phyloP scores from a whole-genome alignment of 2,888 invertebrate genomes.

The Belgica antarctica region DNA sequence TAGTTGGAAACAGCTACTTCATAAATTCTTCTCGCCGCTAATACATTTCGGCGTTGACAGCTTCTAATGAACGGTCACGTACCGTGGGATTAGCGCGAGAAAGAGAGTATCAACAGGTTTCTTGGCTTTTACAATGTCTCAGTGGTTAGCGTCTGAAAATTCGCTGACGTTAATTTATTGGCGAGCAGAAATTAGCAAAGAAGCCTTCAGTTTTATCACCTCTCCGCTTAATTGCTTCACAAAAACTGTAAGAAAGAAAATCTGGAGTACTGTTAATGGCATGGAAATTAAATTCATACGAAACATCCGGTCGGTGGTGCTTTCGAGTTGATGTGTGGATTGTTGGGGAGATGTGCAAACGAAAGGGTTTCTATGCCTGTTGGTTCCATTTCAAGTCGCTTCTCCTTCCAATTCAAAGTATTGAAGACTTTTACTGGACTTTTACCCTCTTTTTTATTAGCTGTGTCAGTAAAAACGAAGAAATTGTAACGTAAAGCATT shows the following conservation, averaged over 20 bases:
- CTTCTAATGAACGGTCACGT: slow-evolving; percentile 31
- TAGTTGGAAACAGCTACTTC: slow-evolving; percentile 29
- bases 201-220: slow-evolving; percentile 13
- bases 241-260: slow-evolving; percentile 26
- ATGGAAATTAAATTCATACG: slow-evolving; percentile 36
- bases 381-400: background rate
- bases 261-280: slow-evolving; percentile 42
- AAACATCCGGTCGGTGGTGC: slow-evolving; percentile 37
- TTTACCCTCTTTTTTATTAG: slow-evolving; percentile 8
- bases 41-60: slow-evolving; percentile 27
- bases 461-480: background rate
- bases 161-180: slow-evolving; percentile 4
- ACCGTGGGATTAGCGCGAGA: slow-evolving; percentile 1
- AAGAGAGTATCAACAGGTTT: background rate
- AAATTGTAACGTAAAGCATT: slow-evolving; percentile 7
- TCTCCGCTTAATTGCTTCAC: slow-evolving; percentile 31
- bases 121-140: background rate
- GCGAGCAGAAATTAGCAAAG: slow-evolving; percentile 6
- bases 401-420: background rate
- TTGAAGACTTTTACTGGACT: slow-evolving; percentile 12
- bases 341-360: background rate
- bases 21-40: background rate
- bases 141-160: too few species aligned
- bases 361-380: too few species aligned
- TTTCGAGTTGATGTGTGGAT: background rate